These are phyloP conservation scores for Passer domesticus DNA, from an alignment of 2,113 vertebrate genomes.

Conservation along the genomic window DNA sequence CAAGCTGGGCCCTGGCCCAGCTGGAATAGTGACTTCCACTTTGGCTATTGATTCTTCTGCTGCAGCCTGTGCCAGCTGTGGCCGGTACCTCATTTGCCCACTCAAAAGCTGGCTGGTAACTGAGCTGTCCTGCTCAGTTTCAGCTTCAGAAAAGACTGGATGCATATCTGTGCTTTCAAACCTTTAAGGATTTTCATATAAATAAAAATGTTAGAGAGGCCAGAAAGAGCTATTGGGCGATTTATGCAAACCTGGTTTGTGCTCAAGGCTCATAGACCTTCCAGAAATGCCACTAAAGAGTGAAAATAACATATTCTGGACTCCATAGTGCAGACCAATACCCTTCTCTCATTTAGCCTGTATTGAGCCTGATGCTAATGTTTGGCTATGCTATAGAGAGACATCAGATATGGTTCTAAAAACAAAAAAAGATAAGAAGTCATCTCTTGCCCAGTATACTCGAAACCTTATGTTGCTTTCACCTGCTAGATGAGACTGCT, in stretches of 20 bases:
- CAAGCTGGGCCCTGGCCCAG: not conserved
- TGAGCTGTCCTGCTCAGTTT: not conserved
- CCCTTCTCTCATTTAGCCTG: not conserved
- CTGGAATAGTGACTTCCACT: not conserved
- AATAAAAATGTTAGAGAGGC: not conserved
- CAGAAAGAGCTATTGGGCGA: not conserved
- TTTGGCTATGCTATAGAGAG: not conserved
- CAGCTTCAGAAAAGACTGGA: not conserved
- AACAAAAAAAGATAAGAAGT: not conserved
- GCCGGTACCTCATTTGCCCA: not conserved
- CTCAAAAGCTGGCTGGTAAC: not conserved
- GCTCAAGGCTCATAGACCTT: not conserved
- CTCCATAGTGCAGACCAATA: not conserved
- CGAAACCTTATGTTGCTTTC: not conserved
- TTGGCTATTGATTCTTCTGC: not conserved
- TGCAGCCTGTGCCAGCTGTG: not conserved
- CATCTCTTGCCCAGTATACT: not conserved
- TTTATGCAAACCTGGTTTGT: not conserved
- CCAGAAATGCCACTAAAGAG: not conserved
- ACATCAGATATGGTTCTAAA: not conserved
- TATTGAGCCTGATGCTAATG: not conserved
- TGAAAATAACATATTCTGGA: not conserved
- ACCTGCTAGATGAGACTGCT: not conserved
- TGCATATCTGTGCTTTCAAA: not conserved
- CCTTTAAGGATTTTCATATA: not conserved